These are phyloP conservation scores for Ganaspis sp. DNA, from an alignment of 1,140 invertebrate genomes.

Conservation along the genomic window DNA sequence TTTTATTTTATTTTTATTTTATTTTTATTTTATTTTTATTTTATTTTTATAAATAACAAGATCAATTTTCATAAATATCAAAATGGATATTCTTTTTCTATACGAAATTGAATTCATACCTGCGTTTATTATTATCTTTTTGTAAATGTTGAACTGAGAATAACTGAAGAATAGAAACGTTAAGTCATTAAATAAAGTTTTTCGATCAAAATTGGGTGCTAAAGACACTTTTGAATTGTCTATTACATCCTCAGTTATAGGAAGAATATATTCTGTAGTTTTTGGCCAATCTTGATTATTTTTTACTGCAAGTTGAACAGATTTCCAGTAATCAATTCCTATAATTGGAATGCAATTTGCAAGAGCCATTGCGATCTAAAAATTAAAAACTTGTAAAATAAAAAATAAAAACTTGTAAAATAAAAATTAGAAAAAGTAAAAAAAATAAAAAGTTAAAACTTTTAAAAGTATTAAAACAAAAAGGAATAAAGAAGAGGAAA, in stretches of 20 bases:
- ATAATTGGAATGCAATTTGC: slow-evolving; percentile 81
- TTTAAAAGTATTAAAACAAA: too few relatives aligned
- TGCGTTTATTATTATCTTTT: slow-evolving; percentile 31
- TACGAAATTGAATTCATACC: slow-evolving; percentile 35
- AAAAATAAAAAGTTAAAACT: too few relatives aligned
- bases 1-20: too few relatives aligned
- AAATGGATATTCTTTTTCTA: too few relatives aligned
- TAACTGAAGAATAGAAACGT: slow-evolving; percentile 36
- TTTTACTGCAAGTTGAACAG: slow-evolving; percentile 71
- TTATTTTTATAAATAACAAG: too few relatives aligned
- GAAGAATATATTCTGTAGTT: not conserved
- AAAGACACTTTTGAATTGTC: slow-evolving; percentile 3
- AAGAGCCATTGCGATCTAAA: slow-evolving; percentile 79
- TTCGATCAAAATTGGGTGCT: slow-evolving; percentile 11
- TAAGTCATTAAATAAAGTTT: slow-evolving; percentile 30
- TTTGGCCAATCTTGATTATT: slow-evolving; percentile 18
- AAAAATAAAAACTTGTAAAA: too few relatives aligned
- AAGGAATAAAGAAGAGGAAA: not conserved
- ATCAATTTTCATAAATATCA: too few relatives aligned
- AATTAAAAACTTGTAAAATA: not conserved
- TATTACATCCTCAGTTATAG: slow-evolving; percentile 22
- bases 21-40: too few relatives aligned
- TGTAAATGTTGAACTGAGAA: slow-evolving; percentile 25
- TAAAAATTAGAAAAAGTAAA: too few relatives aligned
- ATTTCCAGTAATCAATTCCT: slow-evolving; percentile 79